A percentile compares a stretch with the other conserved stretches of the same genome.
These are phyloP conservation scores for Bungarus multicinctus DNA, from an alignment of 2,113 vertebrate species.

Conservation along the genomic window DNA sequence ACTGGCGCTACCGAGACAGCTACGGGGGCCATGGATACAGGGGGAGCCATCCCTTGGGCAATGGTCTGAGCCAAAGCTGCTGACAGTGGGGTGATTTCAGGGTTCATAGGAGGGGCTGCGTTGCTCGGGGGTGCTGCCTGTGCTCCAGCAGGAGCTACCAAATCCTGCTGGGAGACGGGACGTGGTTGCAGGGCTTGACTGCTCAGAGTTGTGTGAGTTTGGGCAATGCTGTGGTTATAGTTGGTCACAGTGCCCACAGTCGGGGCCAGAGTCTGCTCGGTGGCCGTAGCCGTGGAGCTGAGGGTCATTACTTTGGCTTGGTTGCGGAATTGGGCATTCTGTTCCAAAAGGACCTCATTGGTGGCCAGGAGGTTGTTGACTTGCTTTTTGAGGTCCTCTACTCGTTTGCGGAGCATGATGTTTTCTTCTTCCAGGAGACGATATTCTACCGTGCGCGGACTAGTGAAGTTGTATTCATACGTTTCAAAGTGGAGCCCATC, in stretches of 20 bases:
- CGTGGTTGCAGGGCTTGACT: slow-evolving; percentile 92
- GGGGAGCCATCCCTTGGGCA: slow-evolving; percentile 91
- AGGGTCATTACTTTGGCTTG: slow-evolving; percentile 95
- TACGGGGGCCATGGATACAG: slow-evolving; percentile 94
- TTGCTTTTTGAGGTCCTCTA: slow-evolving; percentile 95
- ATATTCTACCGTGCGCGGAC: slow-evolving; percentile 81
- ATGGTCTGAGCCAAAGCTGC: slow-evolving; percentile 94
- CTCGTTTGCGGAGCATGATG: slow-evolving; percentile 85
- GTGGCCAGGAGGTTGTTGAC: slow-evolving; percentile 92
- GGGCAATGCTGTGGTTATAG: slow-evolving; percentile 96
- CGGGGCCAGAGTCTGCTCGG: slow-evolving; percentile 87
- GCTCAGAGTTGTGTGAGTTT: slow-evolving; percentile 97
- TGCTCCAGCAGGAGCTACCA: slow-evolving; percentile 83
- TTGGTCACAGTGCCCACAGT: slow-evolving; percentile 88
- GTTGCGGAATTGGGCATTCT: slow-evolving; percentile 94
- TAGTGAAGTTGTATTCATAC: slow-evolving; percentile 79
- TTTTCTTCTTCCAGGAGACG: slow-evolving; percentile 95
- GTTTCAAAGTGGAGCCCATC: slow-evolving; percentile 85
- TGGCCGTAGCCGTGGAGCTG: slow-evolving; percentile 83
- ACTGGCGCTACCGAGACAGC: slow-evolving; percentile 93
- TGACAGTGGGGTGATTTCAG: slow-evolving; percentile 90
- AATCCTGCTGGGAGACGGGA: slow-evolving; percentile 87
- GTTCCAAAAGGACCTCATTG: slow-evolving; percentile 95
- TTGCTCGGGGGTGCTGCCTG: slow-evolving; percentile 77
- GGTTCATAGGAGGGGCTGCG: slow-evolving; percentile 86